A percentile compares a stretch with the other conserved stretches of the same genome.
Evolutionary conservation across 2,113 vertebrate species (phyloP).

Genomic region (Menura novaehollandiae): DNA sequence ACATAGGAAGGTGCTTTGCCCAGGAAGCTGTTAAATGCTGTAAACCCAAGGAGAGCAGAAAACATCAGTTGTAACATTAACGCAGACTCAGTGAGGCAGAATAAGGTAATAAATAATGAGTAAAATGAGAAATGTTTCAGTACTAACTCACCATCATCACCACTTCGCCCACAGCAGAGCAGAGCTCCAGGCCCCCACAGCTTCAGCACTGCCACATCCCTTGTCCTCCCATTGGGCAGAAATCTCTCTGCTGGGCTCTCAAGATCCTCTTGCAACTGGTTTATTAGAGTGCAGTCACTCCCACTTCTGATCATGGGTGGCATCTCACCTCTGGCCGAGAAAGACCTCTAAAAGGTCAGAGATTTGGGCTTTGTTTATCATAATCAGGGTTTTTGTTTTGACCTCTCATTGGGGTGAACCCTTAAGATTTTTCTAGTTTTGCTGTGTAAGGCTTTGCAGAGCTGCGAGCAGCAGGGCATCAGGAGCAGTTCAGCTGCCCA

Average conservation of each 20-base stretch:
- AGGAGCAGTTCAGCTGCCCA: neutral
- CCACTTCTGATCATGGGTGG: neutral
- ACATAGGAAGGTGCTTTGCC: neutral
- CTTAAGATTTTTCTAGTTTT: neutral
- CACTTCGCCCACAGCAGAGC: neutral
- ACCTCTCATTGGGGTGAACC: neutral
- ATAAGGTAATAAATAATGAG: neutral
- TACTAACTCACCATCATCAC: neutral
- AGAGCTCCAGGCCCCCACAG: neutral
- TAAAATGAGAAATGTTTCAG: neutral
- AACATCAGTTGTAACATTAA: neutral
- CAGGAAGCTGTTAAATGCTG: neutral
- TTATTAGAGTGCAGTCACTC: neutral
- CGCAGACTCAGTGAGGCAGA: neutral
- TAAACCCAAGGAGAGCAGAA: neutral
- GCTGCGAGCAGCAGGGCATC: neutral
- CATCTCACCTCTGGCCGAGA: neutral
- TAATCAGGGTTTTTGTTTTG: neutral
- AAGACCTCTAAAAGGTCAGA: neutral
- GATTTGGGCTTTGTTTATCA: neutral
- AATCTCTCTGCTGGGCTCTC: neutral
- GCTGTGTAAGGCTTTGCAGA: neutral
- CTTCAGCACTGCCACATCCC: neutral
- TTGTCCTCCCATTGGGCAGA: accelerated
- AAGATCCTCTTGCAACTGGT: neutral